These are phyloP conservation scores for Enteromius afrohamiltoni DNA, from an alignment of 2,797 vertebrate species.

Conservation along the genomic window DNA sequence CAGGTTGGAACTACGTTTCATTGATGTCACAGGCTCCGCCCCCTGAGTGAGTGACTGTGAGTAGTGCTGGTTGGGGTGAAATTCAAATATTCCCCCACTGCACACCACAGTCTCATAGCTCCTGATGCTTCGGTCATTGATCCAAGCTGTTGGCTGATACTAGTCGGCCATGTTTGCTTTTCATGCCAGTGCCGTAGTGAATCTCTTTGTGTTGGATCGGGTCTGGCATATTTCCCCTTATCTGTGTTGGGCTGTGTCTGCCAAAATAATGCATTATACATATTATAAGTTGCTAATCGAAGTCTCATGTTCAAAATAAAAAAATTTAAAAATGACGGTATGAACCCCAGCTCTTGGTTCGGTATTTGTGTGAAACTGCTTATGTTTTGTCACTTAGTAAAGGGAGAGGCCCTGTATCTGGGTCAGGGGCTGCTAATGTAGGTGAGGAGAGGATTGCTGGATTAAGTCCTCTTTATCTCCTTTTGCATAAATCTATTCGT, in stretches of 20 bases:
- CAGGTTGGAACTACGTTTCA: not conserved
- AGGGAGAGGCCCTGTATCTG: constrained; percentile 70
- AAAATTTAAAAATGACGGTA: not conserved
- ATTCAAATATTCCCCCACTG: constrained; percentile 74
- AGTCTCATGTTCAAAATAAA: not conserved
- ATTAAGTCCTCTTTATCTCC: constrained; percentile 81
- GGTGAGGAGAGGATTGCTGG: constrained; percentile 79
- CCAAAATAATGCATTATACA: not conserved
- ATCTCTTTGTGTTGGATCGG: not conserved
- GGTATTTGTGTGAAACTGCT: constrained; percentile 36
- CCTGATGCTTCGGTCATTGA: constrained; percentile 41
- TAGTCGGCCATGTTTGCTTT: constrained; percentile 25
- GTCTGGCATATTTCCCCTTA: not conserved
- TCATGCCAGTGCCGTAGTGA: not conserved
- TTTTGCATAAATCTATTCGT: constrained; percentile 78
- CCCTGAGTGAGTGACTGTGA: constrained; percentile 82
- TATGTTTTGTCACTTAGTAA: constrained; percentile 48
- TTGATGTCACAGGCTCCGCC: constrained; percentile 12
- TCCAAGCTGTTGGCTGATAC: constrained; percentile 20
- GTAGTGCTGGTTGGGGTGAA: constrained; percentile 81
- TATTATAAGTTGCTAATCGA: not conserved
- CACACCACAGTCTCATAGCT: constrained; percentile 83
- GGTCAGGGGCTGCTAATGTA: constrained; percentile 81
- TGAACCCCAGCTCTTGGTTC: constrained; percentile 7
- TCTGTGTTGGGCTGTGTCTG: not conserved